Evolutionary conservation across 2,888 invertebrate genomes (phyloP).

Genomic region (Subacronicta megacephala): DNA sequence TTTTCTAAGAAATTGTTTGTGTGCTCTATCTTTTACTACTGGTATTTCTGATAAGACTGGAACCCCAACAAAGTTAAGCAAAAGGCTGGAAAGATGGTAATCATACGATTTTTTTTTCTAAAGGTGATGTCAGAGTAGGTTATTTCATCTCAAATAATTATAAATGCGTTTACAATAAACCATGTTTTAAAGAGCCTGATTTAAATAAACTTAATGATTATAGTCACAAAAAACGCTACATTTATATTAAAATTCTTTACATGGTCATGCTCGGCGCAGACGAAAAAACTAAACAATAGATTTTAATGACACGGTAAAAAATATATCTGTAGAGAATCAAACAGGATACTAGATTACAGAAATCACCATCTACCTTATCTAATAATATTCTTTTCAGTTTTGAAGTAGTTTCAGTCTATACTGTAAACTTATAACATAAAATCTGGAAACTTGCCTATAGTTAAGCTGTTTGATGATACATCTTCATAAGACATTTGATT

Average conservation of each 20-base stretch:
- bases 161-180: conserved; percentile 16
- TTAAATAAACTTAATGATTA: conserved; percentile 33
- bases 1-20: neutral
- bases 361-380: too few species aligned
- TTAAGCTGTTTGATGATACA: too few species aligned
- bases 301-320: conserved; percentile 8
- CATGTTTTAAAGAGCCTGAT: conserved; percentile 12
- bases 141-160: conserved; percentile 14
- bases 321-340: neutral
- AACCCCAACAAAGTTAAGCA: too few species aligned
- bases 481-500: too few species aligned
- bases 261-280: neutral
- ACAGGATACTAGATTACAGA: too few species aligned
- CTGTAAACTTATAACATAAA: too few species aligned
- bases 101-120: neutral
- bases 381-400: too few species aligned
- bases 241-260: conserved; percentile 25
- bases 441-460: too few species aligned
- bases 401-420: too few species aligned
- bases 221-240: conserved; percentile 32
- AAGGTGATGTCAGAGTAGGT: conserved; percentile 2
- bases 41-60: too few species aligned
- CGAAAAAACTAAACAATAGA: conserved; percentile 35
- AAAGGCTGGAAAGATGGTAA: too few species aligned
- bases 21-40: too few species aligned